Base-by-base conservation (phyloP, 1,140 invertebrate genomes). In the Euglossa dilemma region DNA sequence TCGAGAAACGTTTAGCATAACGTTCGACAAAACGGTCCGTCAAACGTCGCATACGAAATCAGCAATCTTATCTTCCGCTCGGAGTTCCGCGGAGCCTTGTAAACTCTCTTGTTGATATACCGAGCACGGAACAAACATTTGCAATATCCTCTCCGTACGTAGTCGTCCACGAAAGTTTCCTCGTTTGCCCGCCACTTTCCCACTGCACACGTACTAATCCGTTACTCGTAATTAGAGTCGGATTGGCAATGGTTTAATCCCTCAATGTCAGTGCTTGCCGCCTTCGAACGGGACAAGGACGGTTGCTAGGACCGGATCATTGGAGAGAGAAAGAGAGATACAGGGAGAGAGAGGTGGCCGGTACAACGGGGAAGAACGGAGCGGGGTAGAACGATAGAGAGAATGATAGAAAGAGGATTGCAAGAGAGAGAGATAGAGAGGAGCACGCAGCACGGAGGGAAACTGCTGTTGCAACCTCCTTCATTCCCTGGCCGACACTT, bases 221-320 rank as follows among this genome's bases (percentile, higher is more conserved):
- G 92, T 93, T 94, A 92, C 90, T 92, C 91, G 91, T 93, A 94
- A 94, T 94, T 94, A 93, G 92, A 93, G 91, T 92, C 92, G 92
- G 92, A 94, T 93, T 93, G 93, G 92, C 92, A 93, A 93, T 93
- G 93, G 93, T 93, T 94, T 92, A 93, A 94, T 94, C 91, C 93
- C 86, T 94, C 93, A 93, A 93, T 90, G 92, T 93, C 93, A 87
- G 86, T 89, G 87, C 83, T 56, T 45, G 86, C 73, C 74, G 81
- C 64, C 47, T 82, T 76, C 63, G 72, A 67, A 76, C 52, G 72
- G 72, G n/a, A 76, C 64, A 74, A 64, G 36, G 69, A 64, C 23
- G 61, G 36, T 4, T 36, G 36, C 1, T 4, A 4, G 36, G 36
- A 36, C 36, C 36, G 36, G 36, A 4, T 1, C 36, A 4, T 36